Conservation (phyloP, 2,797 vertebrate species). For the Macroramphosus scolopax region DNA sequence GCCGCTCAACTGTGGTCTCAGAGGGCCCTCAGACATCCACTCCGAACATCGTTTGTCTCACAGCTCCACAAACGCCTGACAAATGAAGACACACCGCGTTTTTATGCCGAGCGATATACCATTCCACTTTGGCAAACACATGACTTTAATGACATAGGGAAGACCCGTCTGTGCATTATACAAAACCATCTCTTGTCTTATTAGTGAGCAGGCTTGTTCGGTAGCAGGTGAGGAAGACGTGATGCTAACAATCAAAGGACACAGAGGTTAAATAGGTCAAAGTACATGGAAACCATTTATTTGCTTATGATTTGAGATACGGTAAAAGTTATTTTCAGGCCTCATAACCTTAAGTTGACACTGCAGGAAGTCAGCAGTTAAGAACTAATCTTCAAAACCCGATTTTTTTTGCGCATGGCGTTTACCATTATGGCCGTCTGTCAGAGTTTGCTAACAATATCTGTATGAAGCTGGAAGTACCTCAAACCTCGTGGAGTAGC, state of each 20-base stretch:
- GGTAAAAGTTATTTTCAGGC: conserved; percentile 62
- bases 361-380: no score
- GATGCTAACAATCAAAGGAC: conserved; percentile 23
- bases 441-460: conserved; percentile 29
- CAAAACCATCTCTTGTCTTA: conserved; percentile 59
- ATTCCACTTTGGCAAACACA: conserved; percentile 69
- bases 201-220: conserved; percentile 53
- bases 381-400: conserved; percentile 18
- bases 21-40: conserved; percentile 71
- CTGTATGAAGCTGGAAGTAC: conserved; percentile 28
- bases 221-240: conserved; percentile 30
- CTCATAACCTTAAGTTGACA: conserved; percentile 67
- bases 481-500: conserved; percentile 21
- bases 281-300: conserved; percentile 34
- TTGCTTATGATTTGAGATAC: conserved; percentile 33
- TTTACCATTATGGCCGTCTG: conserved; percentile 18
- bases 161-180: conserved; percentile 44
- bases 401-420: not conserved
- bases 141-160: conserved; percentile 65
- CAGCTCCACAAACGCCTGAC: conserved; percentile 69
- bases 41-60: conserved; percentile 69
- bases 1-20: conserved; percentile 77
- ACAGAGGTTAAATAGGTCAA: conserved; percentile 14
- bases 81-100: conserved; percentile 74
- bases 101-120: conserved; percentile 68